Conservation (phyloP, 2,113 vertebrate genomes). For the Mormyrus iriodes region DNA sequence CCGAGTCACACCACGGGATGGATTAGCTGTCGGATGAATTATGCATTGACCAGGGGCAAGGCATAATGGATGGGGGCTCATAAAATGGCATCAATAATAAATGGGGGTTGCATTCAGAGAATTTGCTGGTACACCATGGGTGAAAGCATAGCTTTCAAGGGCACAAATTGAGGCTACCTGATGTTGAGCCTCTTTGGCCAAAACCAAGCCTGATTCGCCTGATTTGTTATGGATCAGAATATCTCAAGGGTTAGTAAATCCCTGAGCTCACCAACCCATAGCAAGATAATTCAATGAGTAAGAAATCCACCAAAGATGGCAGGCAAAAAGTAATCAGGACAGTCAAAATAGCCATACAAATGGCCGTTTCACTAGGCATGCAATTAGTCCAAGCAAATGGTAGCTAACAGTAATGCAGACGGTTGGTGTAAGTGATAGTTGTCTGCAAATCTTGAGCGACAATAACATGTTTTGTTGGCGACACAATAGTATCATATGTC, state of each 20-base stretch:
- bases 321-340: background rate
- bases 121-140: conserved; percentile 28
- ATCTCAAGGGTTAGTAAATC: background rate
- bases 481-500: background rate
- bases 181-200: background rate
- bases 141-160: background rate
- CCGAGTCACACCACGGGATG: background rate
- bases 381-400: background rate
- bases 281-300: background rate
- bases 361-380: background rate
- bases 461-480: background rate
- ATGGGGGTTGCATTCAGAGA: conserved; percentile 27
- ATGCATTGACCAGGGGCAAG: conserved; percentile 36
- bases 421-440: background rate
- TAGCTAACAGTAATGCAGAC: background rate
- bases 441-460: background rate
- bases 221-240: background rate
- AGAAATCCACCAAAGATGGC: background rate
- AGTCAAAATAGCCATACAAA: background rate
- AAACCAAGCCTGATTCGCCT: background rate
- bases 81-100: conserved; percentile 45
- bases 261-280: background rate
- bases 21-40: conserved; percentile 31
- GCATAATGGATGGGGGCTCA: conserved; percentile 43
- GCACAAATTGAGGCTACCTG: conserved; percentile 5